Conservation (phyloP, 2,797 vertebrate genomes). For the Erpetoichthys calabaricus region DNA sequence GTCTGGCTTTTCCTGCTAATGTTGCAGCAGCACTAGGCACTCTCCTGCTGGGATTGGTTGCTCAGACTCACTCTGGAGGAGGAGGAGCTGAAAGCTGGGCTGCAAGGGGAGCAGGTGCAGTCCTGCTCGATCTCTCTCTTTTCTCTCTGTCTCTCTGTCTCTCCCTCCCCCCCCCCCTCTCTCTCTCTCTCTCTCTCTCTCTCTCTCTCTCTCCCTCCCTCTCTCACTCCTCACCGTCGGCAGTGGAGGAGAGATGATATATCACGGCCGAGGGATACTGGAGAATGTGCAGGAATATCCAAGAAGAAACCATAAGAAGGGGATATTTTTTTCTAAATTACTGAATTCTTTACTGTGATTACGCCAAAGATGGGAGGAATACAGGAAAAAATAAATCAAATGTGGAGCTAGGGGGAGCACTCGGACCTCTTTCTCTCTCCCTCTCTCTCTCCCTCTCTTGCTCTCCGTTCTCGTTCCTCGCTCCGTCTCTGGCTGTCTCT, state of each 20-base stretch:
- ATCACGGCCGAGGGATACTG: too few species aligned
- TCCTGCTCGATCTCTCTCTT: slow-evolving; percentile 8
- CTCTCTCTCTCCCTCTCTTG: slow-evolving; percentile 32
- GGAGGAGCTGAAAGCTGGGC: slow-evolving; percentile 9
- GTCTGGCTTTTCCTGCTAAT: slow-evolving; percentile 1
- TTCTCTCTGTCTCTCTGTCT: slow-evolving; percentile 11
- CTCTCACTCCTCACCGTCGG: slow-evolving; percentile 25
- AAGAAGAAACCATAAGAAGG: too few species aligned
- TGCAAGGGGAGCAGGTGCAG: slow-evolving; percentile 6
- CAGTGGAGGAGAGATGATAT: too few species aligned
- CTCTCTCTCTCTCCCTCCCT: slow-evolving; percentile 14
- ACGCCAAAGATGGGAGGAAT: too few species aligned
- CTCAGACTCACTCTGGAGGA: slow-evolving; percentile 13
- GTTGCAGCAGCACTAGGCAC: slow-evolving; percentile 15
- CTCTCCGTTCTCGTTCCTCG: slow-evolving; percentile 17
- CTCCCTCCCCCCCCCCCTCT: slow-evolving; percentile 10
- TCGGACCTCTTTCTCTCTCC: slow-evolving; percentile 35
- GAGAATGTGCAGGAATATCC: too few species aligned
- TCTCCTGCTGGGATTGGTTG: slow-evolving; percentile 14
- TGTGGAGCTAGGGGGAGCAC: neutral
- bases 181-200: slow-evolving; percentile 21
- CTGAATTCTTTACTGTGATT: too few species aligned
- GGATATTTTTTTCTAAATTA: too few species aligned
- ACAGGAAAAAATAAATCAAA: too few species aligned
- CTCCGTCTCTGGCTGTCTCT: slow-evolving; percentile 24